phyloP scores from a whole-genome alignment of 2,888 invertebrate species.

The Druceiella hillmani region DNA sequence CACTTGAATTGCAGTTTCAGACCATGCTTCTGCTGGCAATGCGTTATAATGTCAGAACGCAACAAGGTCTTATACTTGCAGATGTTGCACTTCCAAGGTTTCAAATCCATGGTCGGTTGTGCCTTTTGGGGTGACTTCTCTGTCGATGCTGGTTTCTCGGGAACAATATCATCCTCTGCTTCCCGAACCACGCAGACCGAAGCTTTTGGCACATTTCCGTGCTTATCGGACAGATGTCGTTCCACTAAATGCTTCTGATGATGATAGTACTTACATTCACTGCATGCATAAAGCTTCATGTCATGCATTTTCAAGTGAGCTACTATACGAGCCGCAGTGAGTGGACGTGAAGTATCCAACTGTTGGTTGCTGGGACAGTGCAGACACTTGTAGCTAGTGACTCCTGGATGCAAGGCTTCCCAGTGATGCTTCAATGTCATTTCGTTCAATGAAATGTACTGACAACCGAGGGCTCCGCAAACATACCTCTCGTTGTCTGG shows the following conservation, averaged over 20 bases:
- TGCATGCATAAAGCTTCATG: constrained; percentile 64
- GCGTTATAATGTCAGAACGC: constrained; percentile 54
- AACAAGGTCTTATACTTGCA: constrained; percentile 58
- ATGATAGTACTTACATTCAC: constrained; percentile 61
- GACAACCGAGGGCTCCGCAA: constrained; percentile 67
- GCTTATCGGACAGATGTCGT: constrained; percentile 39
- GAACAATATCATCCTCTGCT: constrained; percentile 28
- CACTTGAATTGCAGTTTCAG: constrained; percentile 68
- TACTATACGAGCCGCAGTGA: constrained; percentile 58
- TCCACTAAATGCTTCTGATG: constrained; percentile 54
- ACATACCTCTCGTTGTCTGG: constrained; percentile 56
- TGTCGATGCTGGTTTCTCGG: constrained; percentile 23
- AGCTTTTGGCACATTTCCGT: constrained; percentile 26
- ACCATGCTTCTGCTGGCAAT: constrained; percentile 55
- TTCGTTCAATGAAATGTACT: constrained; percentile 67
- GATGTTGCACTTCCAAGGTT: constrained; percentile 66
- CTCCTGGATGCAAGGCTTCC: constrained; percentile 61
- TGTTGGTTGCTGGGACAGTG: constrained; percentile 61
- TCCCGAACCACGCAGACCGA: constrained; percentile 26
- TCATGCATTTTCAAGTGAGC: constrained; percentile 75
- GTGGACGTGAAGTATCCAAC: constrained; percentile 38
- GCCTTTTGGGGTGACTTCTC: constrained; percentile 12
- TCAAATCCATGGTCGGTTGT: constrained; percentile 46
- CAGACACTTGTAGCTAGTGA: constrained; percentile 58
- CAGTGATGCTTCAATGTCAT: constrained; percentile 67